These are phyloP conservation scores for Tricholauxania praeusta DNA, from an alignment of 2,888 invertebrate genomes.

Conservation along the genomic window DNA sequence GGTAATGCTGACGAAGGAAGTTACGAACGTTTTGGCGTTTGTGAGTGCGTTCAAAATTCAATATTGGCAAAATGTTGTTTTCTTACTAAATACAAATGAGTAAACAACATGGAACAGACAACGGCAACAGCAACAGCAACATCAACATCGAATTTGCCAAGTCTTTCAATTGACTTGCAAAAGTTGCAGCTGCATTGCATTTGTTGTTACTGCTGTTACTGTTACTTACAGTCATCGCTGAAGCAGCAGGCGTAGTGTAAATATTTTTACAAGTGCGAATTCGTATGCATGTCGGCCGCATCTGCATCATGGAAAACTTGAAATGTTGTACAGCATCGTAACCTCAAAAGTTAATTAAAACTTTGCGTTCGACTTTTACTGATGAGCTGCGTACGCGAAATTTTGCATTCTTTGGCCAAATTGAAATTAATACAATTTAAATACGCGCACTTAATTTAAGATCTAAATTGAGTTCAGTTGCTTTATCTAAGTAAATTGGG, in stretches of 20 bases:
- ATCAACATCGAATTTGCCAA: no score
- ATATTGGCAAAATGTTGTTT: no score
- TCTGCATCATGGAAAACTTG: not conserved
- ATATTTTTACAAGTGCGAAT: not conserved
- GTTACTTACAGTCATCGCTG: not conserved
- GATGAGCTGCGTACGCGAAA: conserved; percentile 1
- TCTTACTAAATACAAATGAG: no score
- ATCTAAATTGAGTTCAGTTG: no score
- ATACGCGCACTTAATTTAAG: no score
- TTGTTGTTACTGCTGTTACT: not conserved
- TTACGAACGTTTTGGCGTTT: no score
- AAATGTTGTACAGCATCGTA: not conserved
- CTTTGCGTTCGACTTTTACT: conserved; percentile 19
- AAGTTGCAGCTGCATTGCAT: not conserved
- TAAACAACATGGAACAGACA: no score
- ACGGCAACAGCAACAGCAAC: no score
- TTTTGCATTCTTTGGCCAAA: not conserved
- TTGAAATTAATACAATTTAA: no score
- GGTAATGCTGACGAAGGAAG: no score
- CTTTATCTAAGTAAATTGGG: no score
- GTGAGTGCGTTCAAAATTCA: no score
- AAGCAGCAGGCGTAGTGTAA: conserved; percentile 11
- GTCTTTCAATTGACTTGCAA: not conserved
- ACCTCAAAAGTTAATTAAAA: conserved; percentile 27
- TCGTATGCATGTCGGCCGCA: not conserved